phyloP scores from a whole-genome alignment of 2,888 invertebrate genomes.

The Rhopalosiphum nymphaeae region DNA sequence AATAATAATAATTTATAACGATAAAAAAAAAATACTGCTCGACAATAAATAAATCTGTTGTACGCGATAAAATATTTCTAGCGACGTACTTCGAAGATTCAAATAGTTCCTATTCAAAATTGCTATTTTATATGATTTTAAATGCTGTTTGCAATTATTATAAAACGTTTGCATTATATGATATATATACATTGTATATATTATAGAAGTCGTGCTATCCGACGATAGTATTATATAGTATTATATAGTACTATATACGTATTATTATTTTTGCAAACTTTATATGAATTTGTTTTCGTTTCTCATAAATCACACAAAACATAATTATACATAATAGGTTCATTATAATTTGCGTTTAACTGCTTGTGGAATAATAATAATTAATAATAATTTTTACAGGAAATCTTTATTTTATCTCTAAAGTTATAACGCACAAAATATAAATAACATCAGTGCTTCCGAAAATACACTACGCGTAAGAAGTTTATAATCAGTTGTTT shows the following conservation, averaged over 20 bases:
- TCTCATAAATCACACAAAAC: not conserved
- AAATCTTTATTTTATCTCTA: slow-evolving; percentile 50
- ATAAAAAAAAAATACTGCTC: not conserved
- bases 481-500: slow-evolving; percentile 53
- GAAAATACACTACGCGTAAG: not conserved
- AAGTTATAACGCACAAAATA: slow-evolving; percentile 19
- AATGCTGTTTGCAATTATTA: not conserved
- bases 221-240: not conserved
- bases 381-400: slow-evolving; percentile 46
- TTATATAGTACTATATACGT: not conserved
- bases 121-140: not conserved
- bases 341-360: slow-evolving; percentile 35
- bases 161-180: not conserved
- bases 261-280: not conserved
- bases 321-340: slow-evolving; percentile 37
- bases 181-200: not conserved
- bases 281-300: not conserved
- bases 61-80: not conserved
- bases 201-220: not conserved
- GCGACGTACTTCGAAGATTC: not conserved
- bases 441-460: slow-evolving; percentile 33
- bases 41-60: not conserved
- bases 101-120: not conserved
- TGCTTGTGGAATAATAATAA: slow-evolving; percentile 19
- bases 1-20: not conserved